Base-by-base conservation (phyloP, 2,888 invertebrate genomes). In the Dryocosmus kuriphilus region DNA sequence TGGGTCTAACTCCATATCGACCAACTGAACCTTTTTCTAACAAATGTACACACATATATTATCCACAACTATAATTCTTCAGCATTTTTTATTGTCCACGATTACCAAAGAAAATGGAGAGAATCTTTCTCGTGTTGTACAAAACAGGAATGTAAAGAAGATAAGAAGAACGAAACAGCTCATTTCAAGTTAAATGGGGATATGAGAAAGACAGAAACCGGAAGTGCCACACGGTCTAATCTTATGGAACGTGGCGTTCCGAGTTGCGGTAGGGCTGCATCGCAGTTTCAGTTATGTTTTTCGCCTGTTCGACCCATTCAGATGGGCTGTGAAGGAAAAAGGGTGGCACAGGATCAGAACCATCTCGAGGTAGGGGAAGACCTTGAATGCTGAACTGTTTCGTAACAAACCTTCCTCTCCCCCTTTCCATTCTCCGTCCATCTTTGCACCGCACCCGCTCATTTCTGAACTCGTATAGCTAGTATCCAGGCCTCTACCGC, bases 371-470 rank as follows among this genome's bases (percentile, higher is more conserved):
- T 73, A 81, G 83, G 81, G 78, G 80, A 76, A 85, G 87, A 86
- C 87, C 86, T 86, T 86, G 86, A 85, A 85, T 78, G 79, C 80
- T 79, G 84, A 81, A 82, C 85, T 84, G 85, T 89, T 89, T 89
- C 88, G 88, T 89, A 89, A 90, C 85, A 83, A 88, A 88, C 88
- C 89, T 88, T 89, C 89, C 87, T 84, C 82, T 87, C 86, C 86
- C 84, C 86, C 85, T 87, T 81, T 79, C 46, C 87, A 89, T 88
- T 89, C 89, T 86, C 84, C 82, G 86, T 86, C 86, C 84, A 86
- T 85, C 87, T 82, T 79, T 41, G 27, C 14, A 5, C 4, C 24
- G 27, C 16, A 60, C 24, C 24, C 57, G 22, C 57, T 60, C 27
- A 27, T 24, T 60, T 60, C 57, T 27, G 5, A 60, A 27, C 57